Evolutionary conservation across 1,140 invertebrate genomes (phyloP).

Genomic region (Antheraea mylitta): DNA sequence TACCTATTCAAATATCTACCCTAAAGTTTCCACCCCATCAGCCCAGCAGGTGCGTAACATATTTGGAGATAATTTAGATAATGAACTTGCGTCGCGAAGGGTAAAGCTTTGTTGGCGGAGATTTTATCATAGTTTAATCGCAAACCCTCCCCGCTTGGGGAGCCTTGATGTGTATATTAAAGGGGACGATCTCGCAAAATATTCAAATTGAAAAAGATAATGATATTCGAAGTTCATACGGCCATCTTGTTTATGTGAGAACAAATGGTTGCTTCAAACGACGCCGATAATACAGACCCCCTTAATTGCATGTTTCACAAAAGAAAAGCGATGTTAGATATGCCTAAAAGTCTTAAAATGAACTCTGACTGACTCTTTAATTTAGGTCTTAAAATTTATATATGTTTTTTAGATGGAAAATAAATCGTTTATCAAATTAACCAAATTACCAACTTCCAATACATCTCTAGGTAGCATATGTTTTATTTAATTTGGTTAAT

Average conservation of each 20-base stretch:
- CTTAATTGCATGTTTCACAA: too few relatives aligned
- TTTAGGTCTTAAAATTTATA: too few relatives aligned
- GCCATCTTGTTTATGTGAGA: not conserved
- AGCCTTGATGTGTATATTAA: conserved; percentile 1
- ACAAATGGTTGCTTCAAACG: not conserved
- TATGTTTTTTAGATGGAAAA: too few relatives aligned
- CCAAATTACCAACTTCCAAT: too few relatives aligned
- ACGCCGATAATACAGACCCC: not conserved
- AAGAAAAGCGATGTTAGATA: too few relatives aligned
- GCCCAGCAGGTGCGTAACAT: conserved; percentile 23
- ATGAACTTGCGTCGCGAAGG: conserved; percentile 13
- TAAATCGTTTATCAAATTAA: too few relatives aligned
- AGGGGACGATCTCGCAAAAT: not conserved
- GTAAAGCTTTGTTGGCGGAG: conserved; percentile 17
- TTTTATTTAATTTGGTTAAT: too few relatives aligned
- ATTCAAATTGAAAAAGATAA: conserved; percentile 3
- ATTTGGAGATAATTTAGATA: conserved; percentile 26
- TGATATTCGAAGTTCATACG: not conserved
- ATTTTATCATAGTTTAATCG: conserved; percentile 25
- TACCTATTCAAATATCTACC: conserved; percentile 2
- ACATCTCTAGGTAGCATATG: too few relatives aligned
- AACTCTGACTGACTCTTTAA: too few relatives aligned
- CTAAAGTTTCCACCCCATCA: conserved; percentile 1
- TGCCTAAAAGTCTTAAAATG: too few relatives aligned
- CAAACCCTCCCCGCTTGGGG: conserved; percentile 6